These are phyloP conservation scores for Ommatoiulus sabulosus DNA, from an alignment of 2,888 invertebrate species.

Conservation along the genomic window DNA sequence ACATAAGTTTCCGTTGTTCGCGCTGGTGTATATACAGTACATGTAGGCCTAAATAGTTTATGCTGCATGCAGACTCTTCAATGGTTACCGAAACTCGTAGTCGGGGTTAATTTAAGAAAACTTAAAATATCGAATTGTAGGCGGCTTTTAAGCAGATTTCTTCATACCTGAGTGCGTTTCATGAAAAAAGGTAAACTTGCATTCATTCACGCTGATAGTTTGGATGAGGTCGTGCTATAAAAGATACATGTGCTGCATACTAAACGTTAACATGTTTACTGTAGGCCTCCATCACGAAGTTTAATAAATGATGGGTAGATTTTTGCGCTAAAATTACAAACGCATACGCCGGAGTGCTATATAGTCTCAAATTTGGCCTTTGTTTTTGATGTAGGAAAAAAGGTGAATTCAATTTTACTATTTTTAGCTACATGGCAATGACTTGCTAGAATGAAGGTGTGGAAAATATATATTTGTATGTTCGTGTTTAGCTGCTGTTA, in stretches of 20 bases:
- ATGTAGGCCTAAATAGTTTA: background rate
- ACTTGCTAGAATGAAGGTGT: slow-evolving; percentile 17
- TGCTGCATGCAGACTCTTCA: background rate
- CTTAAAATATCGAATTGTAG: background rate
- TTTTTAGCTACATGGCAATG: slow-evolving; percentile 40
- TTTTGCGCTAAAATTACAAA: background rate
- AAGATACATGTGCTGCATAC: too few species aligned
- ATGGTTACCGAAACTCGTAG: background rate
- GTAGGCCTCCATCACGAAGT: too few species aligned
- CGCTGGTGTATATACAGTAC: background rate
- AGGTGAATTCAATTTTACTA: background rate
- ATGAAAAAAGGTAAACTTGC: background rate
- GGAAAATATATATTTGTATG: background rate
- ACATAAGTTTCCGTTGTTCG: background rate
- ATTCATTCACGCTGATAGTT: background rate
- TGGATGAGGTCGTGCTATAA: background rate
- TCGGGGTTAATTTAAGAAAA: background rate
- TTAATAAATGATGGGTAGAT: background rate
- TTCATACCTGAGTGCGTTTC: background rate
- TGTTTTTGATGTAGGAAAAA: background rate
- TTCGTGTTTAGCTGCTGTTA: background rate
- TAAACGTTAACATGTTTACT: background rate
- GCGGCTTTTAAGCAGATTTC: background rate
- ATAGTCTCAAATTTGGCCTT: background rate
- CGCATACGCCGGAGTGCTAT: background rate